A percentile compares a stretch with the other conserved stretches of the same genome.
These are phyloP conservation scores for Thalassaphorura encarpata DNA, from an alignment of 1,140 invertebrate species.

Conservation along the genomic window DNA sequence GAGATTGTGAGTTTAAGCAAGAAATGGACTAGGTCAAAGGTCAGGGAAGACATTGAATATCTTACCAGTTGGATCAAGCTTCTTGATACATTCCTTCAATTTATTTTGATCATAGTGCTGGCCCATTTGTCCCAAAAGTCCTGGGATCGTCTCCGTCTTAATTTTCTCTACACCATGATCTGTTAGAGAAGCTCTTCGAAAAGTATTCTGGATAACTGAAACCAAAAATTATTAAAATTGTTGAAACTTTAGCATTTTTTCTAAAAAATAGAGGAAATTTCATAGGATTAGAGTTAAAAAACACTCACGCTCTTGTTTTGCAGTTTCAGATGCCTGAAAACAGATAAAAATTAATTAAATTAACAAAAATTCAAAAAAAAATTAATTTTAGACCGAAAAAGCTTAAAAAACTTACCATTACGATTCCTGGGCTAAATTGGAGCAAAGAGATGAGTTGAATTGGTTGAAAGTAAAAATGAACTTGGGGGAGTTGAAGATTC, in stretches of 20 bases:
- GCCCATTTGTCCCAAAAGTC: slow-evolving; percentile 2
- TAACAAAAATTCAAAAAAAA: not conserved
- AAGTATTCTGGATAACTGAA: not conserved
- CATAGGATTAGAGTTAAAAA: too few species aligned
- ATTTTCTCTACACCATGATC: not conserved
- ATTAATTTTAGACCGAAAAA: not conserved
- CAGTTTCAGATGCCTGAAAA: not conserved
- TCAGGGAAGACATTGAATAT: too few species aligned
- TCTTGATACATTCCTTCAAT: not conserved
- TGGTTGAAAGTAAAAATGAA: too few species aligned
- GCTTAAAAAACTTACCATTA: not conserved
- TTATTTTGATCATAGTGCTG: slow-evolving; percentile 6
- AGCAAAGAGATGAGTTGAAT: too few species aligned
- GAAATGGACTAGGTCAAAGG: too few species aligned
- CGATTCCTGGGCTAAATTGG: not conserved
- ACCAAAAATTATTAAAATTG: not conserved
- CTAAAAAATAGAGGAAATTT: not conserved
- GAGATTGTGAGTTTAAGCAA: too few species aligned
- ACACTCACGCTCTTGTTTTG: slow-evolving; percentile 2
- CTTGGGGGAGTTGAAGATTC: too few species aligned
- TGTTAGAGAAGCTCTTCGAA: not conserved
- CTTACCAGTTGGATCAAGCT: slow-evolving; percentile 4
- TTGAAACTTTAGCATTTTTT: not conserved
- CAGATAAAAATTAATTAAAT: not conserved
- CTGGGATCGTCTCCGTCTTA: not conserved